A percentile compares a stretch with the other conserved stretches of the same genome.
These are phyloP conservation scores for Melanostoma scalare DNA, from an alignment of 2,888 invertebrate genomes.

Conservation along the genomic window DNA sequence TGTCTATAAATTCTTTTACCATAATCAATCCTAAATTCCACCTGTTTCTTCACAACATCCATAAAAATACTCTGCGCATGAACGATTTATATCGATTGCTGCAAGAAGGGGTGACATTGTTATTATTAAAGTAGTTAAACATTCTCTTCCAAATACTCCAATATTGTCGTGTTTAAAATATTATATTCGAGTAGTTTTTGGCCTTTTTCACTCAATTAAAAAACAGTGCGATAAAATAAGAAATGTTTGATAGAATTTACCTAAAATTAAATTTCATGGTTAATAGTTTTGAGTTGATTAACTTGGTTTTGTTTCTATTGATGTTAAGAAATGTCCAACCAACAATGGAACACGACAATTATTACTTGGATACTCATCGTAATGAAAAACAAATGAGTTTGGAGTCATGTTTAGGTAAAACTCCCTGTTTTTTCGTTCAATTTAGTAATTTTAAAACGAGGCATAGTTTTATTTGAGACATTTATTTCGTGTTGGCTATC, in stretches of 20 bases:
- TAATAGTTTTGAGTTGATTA: constrained; percentile 14
- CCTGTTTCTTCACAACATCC: too few species aligned
- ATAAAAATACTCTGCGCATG: too few species aligned
- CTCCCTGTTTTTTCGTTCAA: background rate
- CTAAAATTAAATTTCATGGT: background rate
- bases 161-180: too few species aligned
- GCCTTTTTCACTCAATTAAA: background rate
- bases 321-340: constrained; percentile 37
- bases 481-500: too few species aligned
- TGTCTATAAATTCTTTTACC: too few species aligned
- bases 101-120: too few species aligned
- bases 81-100: too few species aligned
- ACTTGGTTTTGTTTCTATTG: constrained; percentile 31
- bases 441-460: background rate
- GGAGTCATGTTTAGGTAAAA: constrained; percentile 80
- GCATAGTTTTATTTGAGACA: background rate
- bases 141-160: too few species aligned
- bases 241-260: background rate
- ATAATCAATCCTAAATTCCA: too few species aligned
- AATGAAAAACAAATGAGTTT: constrained; percentile 81
- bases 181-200: too few species aligned
- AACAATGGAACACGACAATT: constrained; percentile 51
- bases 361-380: constrained; percentile 76
- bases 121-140: too few species aligned
- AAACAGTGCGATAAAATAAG: background rate